phyloP scores from a whole-genome alignment of 1,140 invertebrate genomes.

The Lutraria rhynchaena region DNA sequence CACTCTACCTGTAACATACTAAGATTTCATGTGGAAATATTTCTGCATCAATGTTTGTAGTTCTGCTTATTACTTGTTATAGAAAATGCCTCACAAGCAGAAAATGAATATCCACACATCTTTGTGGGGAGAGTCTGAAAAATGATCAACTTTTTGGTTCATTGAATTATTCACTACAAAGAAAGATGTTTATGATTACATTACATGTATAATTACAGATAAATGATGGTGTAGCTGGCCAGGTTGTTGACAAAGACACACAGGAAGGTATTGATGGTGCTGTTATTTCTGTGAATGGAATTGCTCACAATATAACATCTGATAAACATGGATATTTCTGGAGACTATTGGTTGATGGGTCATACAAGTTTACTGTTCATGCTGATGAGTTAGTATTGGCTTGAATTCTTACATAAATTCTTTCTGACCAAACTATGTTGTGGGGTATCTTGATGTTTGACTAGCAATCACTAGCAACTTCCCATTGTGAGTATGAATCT shows the following conservation, averaged over 20 bases:
- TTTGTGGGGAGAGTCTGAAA: too few species aligned
- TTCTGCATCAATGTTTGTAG: too few species aligned
- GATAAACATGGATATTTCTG: conserved; percentile 92
- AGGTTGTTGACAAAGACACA: conserved; percentile 89
- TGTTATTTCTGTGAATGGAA: conserved; percentile 87
- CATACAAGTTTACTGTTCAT: conserved; percentile 85
- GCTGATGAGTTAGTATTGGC: conserved; percentile 69
- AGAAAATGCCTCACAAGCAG: too few species aligned
- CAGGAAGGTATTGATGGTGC: conserved; percentile 89
- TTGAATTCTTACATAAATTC: not conserved
- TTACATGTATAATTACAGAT: conserved; percentile 84
- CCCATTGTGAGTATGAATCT: too few species aligned
- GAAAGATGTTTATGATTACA: too few species aligned
- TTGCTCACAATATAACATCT: conserved; percentile 76
- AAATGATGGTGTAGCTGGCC: conserved; percentile 93
- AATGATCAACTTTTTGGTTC: too few species aligned
- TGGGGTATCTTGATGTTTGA: not conserved
- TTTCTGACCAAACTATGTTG: too few species aligned
- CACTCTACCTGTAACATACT: too few species aligned
- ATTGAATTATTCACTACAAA: too few species aligned
- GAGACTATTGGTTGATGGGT: conserved; percentile 93
- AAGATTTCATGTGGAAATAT: too few species aligned
- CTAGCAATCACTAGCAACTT: not conserved
- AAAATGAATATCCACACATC: too few species aligned
- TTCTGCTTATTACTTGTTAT: too few species aligned